Base-by-base conservation (phyloP, 2,113 vertebrate genomes). In the Glaucidium brasilianum region DNA sequence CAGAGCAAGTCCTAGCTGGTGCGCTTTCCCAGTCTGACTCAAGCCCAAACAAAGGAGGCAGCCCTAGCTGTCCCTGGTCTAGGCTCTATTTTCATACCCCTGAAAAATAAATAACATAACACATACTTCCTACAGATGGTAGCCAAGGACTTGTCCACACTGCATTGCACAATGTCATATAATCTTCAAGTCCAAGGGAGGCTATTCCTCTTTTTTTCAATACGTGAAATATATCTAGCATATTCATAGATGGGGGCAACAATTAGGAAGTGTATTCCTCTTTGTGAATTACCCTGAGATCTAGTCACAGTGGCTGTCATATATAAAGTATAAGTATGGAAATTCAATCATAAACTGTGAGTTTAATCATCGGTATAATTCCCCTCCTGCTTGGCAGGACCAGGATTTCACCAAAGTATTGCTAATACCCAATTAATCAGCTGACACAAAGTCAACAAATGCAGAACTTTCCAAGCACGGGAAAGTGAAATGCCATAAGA, bases 401-500 rank as follows among this genome's bases (percentile, higher is more conserved):
- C 53, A 88, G 69, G 71, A 73, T 90, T 92, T 94, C 74, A 94
- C 89, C 92, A 85, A 87, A 91, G 37, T 63, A 52, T 55, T 5
- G 14, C 63, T 91, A 95, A 82, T 96, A 90, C 81, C 37, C 71
- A 94, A 91, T 91, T 94, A 91, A 97, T 94, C 90, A 91, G 78
- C 73, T 92, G 88, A 92, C 89, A 87, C 53, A 92, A 82, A 94
- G 83, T 88, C 82, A 92, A 86, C 56, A 78, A 96, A 92, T 35
- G 34, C 71, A 94, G 83, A 92, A 53, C 43, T 90, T 95, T 95
- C 64, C 10, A 20, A 86, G 50, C 39, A 59, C 1, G 5, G 76
- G 55, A 76, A 88, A 80, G 74, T 0, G 5, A 85, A 91, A 81
- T 41, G 32, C 73, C 17, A 4, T 66, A 81, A 62, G 68, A 90